Conservation (phyloP, 2,888 invertebrate species). For the Adelphocoris suturalis region DNA sequence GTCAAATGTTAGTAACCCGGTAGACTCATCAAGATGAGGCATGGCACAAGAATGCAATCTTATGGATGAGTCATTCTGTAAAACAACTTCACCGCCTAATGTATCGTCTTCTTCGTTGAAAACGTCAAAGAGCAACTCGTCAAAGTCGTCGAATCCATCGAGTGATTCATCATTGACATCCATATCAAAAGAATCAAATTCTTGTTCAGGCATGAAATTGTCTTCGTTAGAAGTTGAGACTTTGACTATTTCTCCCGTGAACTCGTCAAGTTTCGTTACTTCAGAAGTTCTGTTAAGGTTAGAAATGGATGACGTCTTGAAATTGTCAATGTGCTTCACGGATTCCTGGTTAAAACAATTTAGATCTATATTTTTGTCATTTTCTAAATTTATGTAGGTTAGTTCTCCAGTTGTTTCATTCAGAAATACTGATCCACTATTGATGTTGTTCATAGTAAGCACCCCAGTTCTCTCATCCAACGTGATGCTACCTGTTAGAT, state of each 20-base stretch:
- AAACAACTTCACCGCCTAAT: not conserved
- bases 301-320: not conserved
- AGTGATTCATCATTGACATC: slow-evolving; percentile 73
- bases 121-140: slow-evolving; percentile 72
- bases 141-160: slow-evolving; percentile 74
- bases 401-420: slow-evolving; percentile 74
- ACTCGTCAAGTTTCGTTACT: slow-evolving; percentile 71
- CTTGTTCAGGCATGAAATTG: slow-evolving; percentile 44
- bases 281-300: not conserved
- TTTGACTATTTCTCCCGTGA: slow-evolving; percentile 73
- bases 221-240: slow-evolving; percentile 63
- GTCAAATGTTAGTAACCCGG: slow-evolving; percentile 72
- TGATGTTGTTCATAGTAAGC: slow-evolving; percentile 73
- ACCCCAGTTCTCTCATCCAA: slow-evolving; percentile 73
- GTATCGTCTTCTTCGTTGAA: slow-evolving; percentile 42
- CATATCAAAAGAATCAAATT: slow-evolving; percentile 72
- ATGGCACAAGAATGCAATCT: slow-evolving; percentile 23
- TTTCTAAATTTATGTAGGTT: slow-evolving; percentile 73
- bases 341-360: slow-evolving; percentile 50
- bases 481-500: slow-evolving; percentile 73
- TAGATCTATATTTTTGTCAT: slow-evolving; percentile 41
- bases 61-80: slow-evolving; percentile 7
- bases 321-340: slow-evolving; percentile 48
- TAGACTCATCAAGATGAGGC: slow-evolving; percentile 72
- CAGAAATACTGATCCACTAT: slow-evolving; percentile 74